phyloP scores from a whole-genome alignment of 2,113 vertebrate genomes.

The Serilophus lunatus region DNA sequence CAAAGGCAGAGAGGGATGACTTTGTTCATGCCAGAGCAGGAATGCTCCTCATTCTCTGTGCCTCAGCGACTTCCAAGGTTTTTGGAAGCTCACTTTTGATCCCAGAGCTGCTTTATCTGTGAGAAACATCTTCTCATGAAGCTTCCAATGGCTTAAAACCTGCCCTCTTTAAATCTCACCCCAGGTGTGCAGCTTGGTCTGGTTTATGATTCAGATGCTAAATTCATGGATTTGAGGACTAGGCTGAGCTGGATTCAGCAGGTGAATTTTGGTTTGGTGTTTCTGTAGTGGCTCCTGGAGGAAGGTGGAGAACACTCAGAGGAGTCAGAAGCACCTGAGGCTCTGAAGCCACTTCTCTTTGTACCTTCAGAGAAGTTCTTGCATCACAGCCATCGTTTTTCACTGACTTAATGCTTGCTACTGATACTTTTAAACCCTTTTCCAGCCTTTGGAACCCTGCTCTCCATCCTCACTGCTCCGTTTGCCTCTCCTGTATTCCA shows the following conservation, averaged over 20 bases:
- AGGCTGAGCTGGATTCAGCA: not conserved
- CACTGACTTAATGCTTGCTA: not conserved
- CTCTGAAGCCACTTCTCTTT: not conserved
- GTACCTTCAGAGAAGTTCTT: not conserved
- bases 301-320: not conserved
- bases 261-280: not conserved
- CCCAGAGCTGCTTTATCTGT: not conserved
- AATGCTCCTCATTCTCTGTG: not conserved
- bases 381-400: not conserved
- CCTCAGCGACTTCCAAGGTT: not conserved
- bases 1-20: not conserved
- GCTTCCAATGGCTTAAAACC: not conserved
- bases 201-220: not conserved
- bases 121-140: not conserved
- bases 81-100: not conserved
- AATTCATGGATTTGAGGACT: not conserved
- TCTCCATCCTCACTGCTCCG: not conserved
- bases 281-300: not conserved
- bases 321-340: not conserved
- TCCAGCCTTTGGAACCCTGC: not conserved
- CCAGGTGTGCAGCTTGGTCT: not conserved
- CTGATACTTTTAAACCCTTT: not conserved
- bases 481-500: not conserved
- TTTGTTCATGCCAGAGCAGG: not conserved
- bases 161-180: not conserved